Percentiles rank a stretch among this genome's conserved stretches.
Evolutionary conservation across 2,113 vertebrate genomes (phyloP).

Genomic region (Malaclemys terrapin): DNA sequence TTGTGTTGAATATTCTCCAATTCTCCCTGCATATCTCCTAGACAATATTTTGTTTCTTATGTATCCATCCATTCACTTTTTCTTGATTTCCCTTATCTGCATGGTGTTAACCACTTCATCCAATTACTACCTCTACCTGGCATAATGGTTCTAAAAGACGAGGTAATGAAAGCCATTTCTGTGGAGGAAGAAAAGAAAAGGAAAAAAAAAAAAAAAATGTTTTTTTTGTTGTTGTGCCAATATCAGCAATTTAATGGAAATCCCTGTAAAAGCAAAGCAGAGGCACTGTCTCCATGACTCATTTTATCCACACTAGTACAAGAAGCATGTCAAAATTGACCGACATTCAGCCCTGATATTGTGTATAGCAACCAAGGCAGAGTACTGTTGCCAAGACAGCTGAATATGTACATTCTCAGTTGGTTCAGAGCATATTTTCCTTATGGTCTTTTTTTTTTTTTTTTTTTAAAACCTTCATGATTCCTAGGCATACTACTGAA

Average conservation of each 20-base stretch:
- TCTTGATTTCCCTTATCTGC: background rate
- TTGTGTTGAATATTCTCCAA: background rate
- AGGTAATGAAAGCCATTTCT: background rate
- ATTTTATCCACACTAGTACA: slow-evolving; percentile 26
- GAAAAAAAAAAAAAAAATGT: background rate
- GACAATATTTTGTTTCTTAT: background rate
- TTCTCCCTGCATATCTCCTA: background rate
- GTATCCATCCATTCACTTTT: background rate
- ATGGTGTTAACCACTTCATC: background rate
- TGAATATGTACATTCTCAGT: background rate
- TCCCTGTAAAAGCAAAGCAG: background rate
- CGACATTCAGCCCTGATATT: background rate
- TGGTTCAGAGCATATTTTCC: background rate
- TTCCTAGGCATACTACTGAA: background rate
- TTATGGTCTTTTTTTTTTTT: no score
- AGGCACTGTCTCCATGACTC: background rate
- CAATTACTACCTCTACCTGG: background rate
- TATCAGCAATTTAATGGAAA: background rate
- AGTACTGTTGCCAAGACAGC: background rate
- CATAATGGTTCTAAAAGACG: no score
- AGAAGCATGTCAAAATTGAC: background rate
- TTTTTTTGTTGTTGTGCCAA: background rate
- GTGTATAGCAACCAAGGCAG: background rate
- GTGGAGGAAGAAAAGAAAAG: background rate
- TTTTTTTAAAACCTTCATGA: no score